Base-by-base conservation (phyloP, 2,888 invertebrate species). In the Myathropa florea region DNA sequence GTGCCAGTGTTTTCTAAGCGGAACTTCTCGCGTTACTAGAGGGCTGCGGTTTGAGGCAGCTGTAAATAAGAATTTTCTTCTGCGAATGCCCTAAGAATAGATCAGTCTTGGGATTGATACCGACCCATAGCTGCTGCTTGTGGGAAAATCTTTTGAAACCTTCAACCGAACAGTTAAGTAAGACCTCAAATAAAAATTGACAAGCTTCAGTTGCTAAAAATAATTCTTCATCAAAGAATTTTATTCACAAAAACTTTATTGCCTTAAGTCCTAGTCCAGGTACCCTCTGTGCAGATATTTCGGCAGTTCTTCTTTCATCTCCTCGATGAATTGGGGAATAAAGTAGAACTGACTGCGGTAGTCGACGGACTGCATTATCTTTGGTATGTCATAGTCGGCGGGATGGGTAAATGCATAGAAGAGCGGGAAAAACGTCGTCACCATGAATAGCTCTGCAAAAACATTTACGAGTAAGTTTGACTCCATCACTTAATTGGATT, bases 381-480 rank as follows among this genome's bases (percentile, higher is more conserved):
- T 33, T 3, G 63, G 57, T 24, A 57, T 57, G 24, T 61, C 70
- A 28, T 72, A 70, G 12, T 82, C 73, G 10, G 36, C 26, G 7
- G 68, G 46, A 21, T 75, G 60, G 6, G 14, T 61, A 10, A 73
- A 82, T 28, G 36, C 71, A 61, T 68, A 39, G 10, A 75, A 55
- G 9, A 83, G 14, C 10, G 86, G 82, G 21, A 78, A 75, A 9
- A 65, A 70, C 9, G 86, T 59, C 3, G 67, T 70, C 18, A 70
- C 18, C 83, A 78, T 75, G 23, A 78, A 78, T 4, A 78, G 75
- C 73, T 86, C 86, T 86, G 46, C 55, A 71, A 55, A 9, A 18
- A 2, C 2, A 46, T 18, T 18, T 0, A n/a, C n/a, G n/a, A n/a
- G n/a, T n/a, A 0, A 7, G 18, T 46, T 18, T 18, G 2, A 57